phyloP scores from a whole-genome alignment of 2,888 invertebrate species.

The Automeris io region DNA sequence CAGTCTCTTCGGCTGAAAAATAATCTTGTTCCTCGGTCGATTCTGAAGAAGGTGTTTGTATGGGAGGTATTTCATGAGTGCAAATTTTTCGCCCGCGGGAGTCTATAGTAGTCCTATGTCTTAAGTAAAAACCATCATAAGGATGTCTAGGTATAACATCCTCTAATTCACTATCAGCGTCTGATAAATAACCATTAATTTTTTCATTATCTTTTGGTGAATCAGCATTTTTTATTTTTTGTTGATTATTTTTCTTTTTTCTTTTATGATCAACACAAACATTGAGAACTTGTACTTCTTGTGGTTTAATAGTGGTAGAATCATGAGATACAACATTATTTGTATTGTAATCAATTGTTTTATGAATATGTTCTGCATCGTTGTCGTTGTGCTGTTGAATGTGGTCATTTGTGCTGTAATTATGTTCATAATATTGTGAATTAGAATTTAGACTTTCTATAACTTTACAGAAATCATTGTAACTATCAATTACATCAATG shows the following conservation, averaged over 20 bases:
- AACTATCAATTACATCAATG: conserved; percentile 9
- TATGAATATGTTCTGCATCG: conserved; percentile 9
- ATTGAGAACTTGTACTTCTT: conserved; percentile 32
- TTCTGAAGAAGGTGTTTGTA: conserved; percentile 44
- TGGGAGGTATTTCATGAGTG: conserved; percentile 58
- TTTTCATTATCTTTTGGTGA: conserved; percentile 13
- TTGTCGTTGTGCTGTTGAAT: conserved; percentile 13
- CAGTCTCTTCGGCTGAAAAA: conserved; percentile 26
- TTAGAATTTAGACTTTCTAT: conserved; percentile 13
- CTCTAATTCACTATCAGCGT: conserved; percentile 45
- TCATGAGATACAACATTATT: conserved; percentile 7
- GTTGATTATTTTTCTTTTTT: conserved; percentile 11
- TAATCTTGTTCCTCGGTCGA: conserved; percentile 35
- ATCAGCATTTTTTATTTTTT: not conserved
- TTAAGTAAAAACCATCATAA: conserved; percentile 67
- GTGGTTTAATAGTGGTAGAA: conserved; percentile 10
- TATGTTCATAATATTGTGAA: conserved; percentile 12
- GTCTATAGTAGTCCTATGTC: conserved; percentile 57
- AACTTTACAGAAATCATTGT: conserved; percentile 14
- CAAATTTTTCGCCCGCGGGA: conserved; percentile 59
- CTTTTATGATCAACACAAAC: conserved; percentile 36
- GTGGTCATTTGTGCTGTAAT: conserved; percentile 14
- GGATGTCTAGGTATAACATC: conserved; percentile 65
- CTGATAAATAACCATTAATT: conserved; percentile 45
- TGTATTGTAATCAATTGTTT: conserved; percentile 12